Percentiles rank a stretch among this genome's conserved stretches.
phyloP scores from a whole-genome alignment of 1,140 invertebrate genomes.

The Bombus cullumanus region DNA sequence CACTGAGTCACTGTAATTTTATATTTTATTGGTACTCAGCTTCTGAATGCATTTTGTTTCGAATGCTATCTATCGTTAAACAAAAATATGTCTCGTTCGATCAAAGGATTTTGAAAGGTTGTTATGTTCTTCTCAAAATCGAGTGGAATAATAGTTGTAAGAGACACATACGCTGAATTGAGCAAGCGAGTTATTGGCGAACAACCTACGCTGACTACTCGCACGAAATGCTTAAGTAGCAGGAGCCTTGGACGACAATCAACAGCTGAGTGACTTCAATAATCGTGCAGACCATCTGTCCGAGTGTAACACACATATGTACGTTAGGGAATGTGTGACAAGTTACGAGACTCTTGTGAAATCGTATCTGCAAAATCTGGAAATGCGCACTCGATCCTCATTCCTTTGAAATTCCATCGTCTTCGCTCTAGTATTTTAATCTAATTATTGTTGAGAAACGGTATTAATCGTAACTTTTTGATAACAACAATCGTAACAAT shows the following conservation, averaged over 20 bases:
- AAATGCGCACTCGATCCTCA: neutral
- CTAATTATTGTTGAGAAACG: neutral
- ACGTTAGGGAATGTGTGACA: neutral
- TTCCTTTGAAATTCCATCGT: neutral
- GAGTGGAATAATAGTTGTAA: neutral
- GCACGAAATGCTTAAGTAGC: conserved; percentile 72
- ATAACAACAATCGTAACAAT: neutral
- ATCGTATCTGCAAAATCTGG: neutral
- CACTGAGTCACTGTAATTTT: neutral
- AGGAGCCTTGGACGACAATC: conserved; percentile 76
- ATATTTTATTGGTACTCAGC: neutral
- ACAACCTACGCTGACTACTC: conserved; percentile 61
- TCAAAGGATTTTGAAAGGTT: neutral
- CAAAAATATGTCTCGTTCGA: neutral
- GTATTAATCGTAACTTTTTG: too few relatives aligned
- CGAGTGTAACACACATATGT: conserved; percentile 10
- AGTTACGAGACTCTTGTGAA: neutral
- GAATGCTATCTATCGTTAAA: neutral
- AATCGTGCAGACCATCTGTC: conserved; percentile 65
- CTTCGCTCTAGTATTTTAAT: neutral
- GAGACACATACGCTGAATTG: conserved; percentile 49
- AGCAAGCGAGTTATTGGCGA: conserved; percentile 58
- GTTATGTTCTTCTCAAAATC: neutral
- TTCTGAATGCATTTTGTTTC: neutral
- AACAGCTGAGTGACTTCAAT: conserved; percentile 76